Conservation (phyloP, 2,888 invertebrate species). For the Fissipunctia ypsillon region DNA sequence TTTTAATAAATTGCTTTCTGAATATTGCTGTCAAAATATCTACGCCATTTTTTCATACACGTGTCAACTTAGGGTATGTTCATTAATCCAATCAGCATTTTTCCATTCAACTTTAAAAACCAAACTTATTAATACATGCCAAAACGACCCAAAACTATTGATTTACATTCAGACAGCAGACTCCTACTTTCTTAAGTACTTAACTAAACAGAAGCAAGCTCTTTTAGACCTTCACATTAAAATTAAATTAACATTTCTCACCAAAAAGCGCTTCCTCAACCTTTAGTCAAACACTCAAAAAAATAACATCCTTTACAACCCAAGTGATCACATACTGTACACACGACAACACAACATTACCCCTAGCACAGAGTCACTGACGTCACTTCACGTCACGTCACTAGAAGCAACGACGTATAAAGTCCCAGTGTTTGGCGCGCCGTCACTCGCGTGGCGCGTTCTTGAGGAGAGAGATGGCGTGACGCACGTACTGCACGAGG, state of each 20-base stretch:
- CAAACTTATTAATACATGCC: constrained; percentile 21
- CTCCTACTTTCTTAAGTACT: constrained; percentile 5
- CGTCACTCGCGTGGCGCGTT: constrained; percentile 84
- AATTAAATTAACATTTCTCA: neutral
- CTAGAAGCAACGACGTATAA: constrained; percentile 26
- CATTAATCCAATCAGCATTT: constrained; percentile 26
- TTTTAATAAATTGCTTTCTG: constrained; percentile 36
- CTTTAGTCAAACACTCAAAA: constrained; percentile 35
- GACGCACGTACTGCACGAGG: constrained; percentile 95
- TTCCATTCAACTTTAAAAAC: constrained; percentile 20
- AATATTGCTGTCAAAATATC: constrained; percentile 30
- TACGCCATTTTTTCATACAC: constrained; percentile 19
- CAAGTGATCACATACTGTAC: constrained; percentile 36
- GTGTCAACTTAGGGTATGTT: constrained; percentile 48
- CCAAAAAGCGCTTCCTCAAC: constrained; percentile 3
- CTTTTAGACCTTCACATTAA: constrained; percentile 11
- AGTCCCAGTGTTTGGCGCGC: constrained; percentile 37
- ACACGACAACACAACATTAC: constrained; percentile 28
- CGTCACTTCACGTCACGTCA: constrained; percentile 20
- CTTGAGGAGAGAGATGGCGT: constrained; percentile 92
- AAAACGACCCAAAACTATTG: neutral
- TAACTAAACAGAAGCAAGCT: constrained; percentile 18
- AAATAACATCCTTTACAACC: neutral
- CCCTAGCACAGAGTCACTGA: constrained; percentile 22
- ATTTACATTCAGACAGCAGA: neutral